A percentile compares a stretch with the other conserved stretches of the same genome.
Conservation (phyloP, 2,797 vertebrate species). For the Artibeus jamaicensis region DNA sequence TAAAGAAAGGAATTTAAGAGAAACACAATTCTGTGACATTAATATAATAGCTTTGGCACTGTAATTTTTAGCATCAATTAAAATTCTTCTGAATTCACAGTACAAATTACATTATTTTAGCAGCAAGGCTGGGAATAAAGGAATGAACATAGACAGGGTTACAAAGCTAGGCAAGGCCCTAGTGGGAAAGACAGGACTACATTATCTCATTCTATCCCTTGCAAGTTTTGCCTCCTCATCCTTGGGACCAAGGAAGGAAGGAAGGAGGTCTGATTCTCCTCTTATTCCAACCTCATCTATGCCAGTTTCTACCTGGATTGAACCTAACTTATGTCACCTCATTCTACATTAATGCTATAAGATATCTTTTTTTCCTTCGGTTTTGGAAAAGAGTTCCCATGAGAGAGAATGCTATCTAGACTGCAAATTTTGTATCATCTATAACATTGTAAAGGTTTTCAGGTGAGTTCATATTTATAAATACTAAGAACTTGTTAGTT, state of each 20-base stretch:
- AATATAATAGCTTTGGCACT: not conserved
- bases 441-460: not conserved
- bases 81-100: not conserved
- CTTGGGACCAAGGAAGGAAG: not conserved
- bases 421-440: not conserved
- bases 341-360: not conserved
- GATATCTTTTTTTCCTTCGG: not conserved
- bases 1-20: not conserved
- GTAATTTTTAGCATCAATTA: not conserved
- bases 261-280: not conserved
- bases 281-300: not conserved
- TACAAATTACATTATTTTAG: not conserved
- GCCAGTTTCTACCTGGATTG: not conserved
- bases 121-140: not conserved
- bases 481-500: not conserved
- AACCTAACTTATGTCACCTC: not conserved
- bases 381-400: not conserved
- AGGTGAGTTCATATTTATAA: not conserved
- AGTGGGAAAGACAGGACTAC: not conserved
- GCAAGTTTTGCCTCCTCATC: not conserved
- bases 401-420: conserved; percentile 3
- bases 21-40: not conserved
- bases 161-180: not conserved
- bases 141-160: not conserved
- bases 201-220: not conserved